Percentiles rank a stretch among this genome's conserved stretches.
Evolutionary conservation across 53 echinoderm and acorn worm species (phyloP).

Genomic region (Astropecten irregularis): DNA sequence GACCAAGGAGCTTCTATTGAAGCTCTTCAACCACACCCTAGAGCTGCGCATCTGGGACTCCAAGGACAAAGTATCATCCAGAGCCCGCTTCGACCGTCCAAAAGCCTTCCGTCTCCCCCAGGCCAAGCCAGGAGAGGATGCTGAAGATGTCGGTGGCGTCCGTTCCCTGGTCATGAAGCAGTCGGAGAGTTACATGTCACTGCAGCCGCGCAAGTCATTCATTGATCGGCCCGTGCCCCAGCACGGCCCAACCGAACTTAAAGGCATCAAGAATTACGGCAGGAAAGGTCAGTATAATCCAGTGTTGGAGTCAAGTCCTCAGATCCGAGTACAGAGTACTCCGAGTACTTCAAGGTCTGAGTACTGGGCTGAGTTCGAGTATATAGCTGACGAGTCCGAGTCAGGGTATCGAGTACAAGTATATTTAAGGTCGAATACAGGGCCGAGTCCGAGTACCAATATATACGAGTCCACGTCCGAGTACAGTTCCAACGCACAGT

Average conservation of each 20-base stretch:
- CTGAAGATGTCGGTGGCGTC: conserved; percentile 91
- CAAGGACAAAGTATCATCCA: conserved; percentile 87
- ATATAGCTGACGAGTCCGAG: too few species aligned
- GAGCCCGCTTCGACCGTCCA: conserved; percentile 90
- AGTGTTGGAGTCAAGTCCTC: too few species aligned
- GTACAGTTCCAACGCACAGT: too few species aligned
- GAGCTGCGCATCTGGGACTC: conserved; percentile 96
- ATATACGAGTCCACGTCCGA: too few species aligned
- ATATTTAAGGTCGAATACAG: too few species aligned
- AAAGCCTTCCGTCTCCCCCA: conserved; percentile 98
- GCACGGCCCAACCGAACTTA: conserved; percentile 83
- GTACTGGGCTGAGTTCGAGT: too few species aligned
- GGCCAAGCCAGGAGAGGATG: conserved; percentile 95
- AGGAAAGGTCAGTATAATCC: conserved; percentile 64
- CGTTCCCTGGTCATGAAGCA: conserved; percentile 95
- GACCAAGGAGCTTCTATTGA: conserved; percentile 90
- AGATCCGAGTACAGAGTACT: too few species aligned
- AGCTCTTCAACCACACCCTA: conserved; percentile 92
- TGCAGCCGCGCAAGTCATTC: conserved; percentile 94
- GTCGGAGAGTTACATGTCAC: conserved; percentile 87
- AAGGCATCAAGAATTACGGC: conserved; percentile 79
- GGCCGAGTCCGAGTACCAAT: too few species aligned
- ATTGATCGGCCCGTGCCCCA: conserved; percentile 88
- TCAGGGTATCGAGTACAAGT: too few species aligned
- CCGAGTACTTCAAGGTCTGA: too few species aligned